Base-by-base conservation (phyloP, 1,140 invertebrate genomes). In the Popillia japonica region DNA sequence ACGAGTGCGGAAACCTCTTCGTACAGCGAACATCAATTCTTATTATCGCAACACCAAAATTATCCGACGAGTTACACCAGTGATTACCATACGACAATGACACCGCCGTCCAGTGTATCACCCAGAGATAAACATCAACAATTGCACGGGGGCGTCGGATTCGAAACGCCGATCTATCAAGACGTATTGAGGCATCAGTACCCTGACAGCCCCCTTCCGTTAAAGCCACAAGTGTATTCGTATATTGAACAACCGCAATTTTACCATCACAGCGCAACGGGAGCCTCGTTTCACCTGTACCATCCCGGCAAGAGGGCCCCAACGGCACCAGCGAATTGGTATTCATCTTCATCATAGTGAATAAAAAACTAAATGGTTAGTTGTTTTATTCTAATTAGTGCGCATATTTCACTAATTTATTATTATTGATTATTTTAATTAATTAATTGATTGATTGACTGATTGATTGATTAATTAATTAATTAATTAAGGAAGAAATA, bases 21-120 rank as follows among this genome's bases (percentile, higher is more conserved):
- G 23, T 91, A 91, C 80, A 89, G 89, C 20, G 90, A 90, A 78
- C 90, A 93, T 72, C 93, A 94, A 80, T 93, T 93, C 79, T 88
- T 93, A 9, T 84, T 93, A 8, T 88, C 92, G 14, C 88, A 89
- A 68, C 89, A 90, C 64, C 90, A 92, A 82, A 89, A 87, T 20
- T 89, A 90, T 83, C 89, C 84, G 87, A 90, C 86, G 9, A 90
- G 91, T 20, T 95, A 96, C 82, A 90, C 90, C 3, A 90, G 94
- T 20, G 94, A 96, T 83, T 95, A 95, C 83, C 94, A 96, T 84
- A 95, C 96, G 34, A 96, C 96, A 14, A 98, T 98, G 94, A 98
- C 96, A 0, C 97, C 96, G 64, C 96, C 97, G 10, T 96, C 96
- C 0, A 98, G 96, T 2, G 96, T 98, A 0, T 98, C 96, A 8